phyloP scores from a whole-genome alignment of 2,113 vertebrate species.

The Progne subis region DNA sequence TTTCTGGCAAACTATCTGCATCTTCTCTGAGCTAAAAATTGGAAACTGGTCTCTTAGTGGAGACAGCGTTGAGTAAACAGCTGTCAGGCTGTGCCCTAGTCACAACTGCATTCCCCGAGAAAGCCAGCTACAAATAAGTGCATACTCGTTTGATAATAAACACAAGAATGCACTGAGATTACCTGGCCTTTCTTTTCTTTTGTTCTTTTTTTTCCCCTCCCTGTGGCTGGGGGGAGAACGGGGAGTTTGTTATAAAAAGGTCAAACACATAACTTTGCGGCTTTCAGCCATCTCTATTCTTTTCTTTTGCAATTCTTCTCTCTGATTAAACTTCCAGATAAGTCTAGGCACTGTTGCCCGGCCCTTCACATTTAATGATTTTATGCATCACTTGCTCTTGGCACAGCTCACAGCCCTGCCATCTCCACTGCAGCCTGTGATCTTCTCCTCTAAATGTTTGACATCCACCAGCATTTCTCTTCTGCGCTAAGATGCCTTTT shows the following conservation, averaged over 20 bases:
- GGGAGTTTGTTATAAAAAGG: slow-evolving; percentile 62
- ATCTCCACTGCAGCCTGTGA: slow-evolving; percentile 47
- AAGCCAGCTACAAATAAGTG: slow-evolving; percentile 2
- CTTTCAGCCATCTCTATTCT: slow-evolving; percentile 66
- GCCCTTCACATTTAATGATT: slow-evolving; percentile 73
- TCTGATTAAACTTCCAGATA: slow-evolving; percentile 72
- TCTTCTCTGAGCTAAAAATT: not conserved
- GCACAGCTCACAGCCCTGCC: slow-evolving; percentile 43
- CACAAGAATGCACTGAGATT: slow-evolving; percentile 37
- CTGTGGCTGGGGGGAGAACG: not conserved
- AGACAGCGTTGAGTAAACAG: not conserved
- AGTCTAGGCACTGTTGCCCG: slow-evolving; percentile 60
- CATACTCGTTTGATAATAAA: slow-evolving; percentile 34
- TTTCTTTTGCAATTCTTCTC: slow-evolving; percentile 74
- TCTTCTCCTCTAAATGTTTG: slow-evolving; percentile 25
- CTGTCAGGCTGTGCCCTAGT: not conserved
- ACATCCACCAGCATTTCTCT: slow-evolving; percentile 25
- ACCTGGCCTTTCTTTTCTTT: not conserved
- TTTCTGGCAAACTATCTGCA: not conserved
- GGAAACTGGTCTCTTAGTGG: not conserved
- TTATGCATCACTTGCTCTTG: slow-evolving; percentile 65
- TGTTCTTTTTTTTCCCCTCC: not conserved
- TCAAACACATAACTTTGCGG: slow-evolving; percentile 69
- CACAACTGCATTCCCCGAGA: not conserved
- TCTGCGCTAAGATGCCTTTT: not conserved